Conservation (phyloP, 2,888 invertebrate genomes). For the Agriopis marginaria region DNA sequence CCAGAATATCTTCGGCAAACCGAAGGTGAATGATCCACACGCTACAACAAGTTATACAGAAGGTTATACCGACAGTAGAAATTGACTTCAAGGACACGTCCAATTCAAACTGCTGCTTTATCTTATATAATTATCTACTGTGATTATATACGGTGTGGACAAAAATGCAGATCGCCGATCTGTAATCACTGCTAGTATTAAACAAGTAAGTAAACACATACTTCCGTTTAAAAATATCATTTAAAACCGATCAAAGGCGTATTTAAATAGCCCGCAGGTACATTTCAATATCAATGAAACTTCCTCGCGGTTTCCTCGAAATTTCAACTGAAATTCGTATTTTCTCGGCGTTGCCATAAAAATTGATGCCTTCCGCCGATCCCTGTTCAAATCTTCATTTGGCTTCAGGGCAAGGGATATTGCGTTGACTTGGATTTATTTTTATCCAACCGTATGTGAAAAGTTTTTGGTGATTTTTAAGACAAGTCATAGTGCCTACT, state of each 20-base stretch:
- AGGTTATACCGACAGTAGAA: too few species aligned
- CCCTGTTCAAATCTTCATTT: conserved; percentile 46
- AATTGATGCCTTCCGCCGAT: conserved; percentile 60
- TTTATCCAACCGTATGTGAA: not conserved
- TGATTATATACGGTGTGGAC: too few species aligned
- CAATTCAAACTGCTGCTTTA: too few species aligned
- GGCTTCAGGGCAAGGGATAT: conserved; percentile 46
- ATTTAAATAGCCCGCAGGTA: conserved; percentile 3
- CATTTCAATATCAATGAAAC: conserved; percentile 22
- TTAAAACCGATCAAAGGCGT: not conserved
- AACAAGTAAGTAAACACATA: not conserved
- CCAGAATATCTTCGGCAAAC: too few species aligned
- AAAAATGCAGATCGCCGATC: too few species aligned
- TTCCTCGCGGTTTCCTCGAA: conserved; percentile 42
- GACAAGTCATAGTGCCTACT: too few species aligned
- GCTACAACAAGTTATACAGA: too few species aligned
- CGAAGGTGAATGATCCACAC: too few species aligned
- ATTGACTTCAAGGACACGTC: too few species aligned
- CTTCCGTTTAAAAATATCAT: not conserved
- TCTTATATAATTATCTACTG: not conserved
- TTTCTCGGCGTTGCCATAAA: conserved; percentile 58
- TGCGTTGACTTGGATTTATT: conserved; percentile 4
- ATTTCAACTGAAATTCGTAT: conserved; percentile 45
- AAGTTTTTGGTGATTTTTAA: not conserved
- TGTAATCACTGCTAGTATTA: too few species aligned